Evolutionary conservation across 2,888 invertebrate species (phyloP), one percentile per base, ranked within the genome.

Genomic region (Harpalus rufipes): DNA sequence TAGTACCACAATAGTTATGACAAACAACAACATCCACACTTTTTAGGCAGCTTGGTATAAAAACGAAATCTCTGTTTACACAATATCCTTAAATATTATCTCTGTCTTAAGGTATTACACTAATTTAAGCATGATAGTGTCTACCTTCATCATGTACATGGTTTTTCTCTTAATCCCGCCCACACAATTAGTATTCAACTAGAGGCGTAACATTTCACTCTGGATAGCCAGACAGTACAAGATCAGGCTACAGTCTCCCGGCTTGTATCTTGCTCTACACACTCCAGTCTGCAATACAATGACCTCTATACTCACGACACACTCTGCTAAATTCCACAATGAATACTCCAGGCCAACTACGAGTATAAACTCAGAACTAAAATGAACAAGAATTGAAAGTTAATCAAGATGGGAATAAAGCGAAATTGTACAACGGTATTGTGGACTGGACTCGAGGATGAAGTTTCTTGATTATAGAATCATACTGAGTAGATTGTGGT

Each of bases 311-410:
- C 44, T 10, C 44, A 8, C 44, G 44, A 51, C 44, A 51, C 44
- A 51, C 44, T 51, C 44, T 7, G 10, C 10, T 51, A 51, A 51
- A 51, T 32, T 51, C 44, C 44, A 51, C 10, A 12, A 51, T 51
- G 44, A 51, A 51, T 51, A 12, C 44, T 32, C 32, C 32, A 3
- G 32, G 10, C 10, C 44, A 51, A 51, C 44, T 51, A 51, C 4
- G 32, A 32, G 32, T 32, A 4, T 10, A 1, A 51, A 51, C 44
- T 51, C 6, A 51, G 10, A 51, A 51, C 44, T 51, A 51, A 51
- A 51, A 51, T 51, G 44, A 51, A 51, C 44, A 51, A 51, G 44
- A 51, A 51, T 51, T 51, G 44, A 51, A 51, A 51, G 12, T 51
- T 51, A 51, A 51, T 51, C 44, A 51, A 51, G 44, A 51, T 51